phyloP scores from a whole-genome alignment of 2,888 invertebrate species.

The Phortica magna region DNA sequence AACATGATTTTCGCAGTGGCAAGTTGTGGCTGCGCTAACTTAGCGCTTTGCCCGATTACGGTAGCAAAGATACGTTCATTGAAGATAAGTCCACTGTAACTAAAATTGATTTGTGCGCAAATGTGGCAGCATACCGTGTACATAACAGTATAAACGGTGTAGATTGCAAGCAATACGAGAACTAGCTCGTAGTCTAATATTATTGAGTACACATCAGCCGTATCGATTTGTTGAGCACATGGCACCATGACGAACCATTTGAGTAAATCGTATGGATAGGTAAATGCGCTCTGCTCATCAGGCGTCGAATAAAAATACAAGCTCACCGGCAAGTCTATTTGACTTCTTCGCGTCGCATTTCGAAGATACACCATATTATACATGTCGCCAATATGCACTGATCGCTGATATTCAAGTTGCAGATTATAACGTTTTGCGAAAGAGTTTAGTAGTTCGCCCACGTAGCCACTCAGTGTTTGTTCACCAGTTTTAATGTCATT shows the following conservation, averaged over 20 bases:
- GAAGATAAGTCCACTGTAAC: background rate
- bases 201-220: constrained; percentile 2
- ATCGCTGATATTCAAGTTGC: background rate
- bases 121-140: background rate
- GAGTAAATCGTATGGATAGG: constrained; percentile 38
- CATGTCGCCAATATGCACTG: background rate
- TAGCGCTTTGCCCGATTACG: background rate
- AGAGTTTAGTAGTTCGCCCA: background rate
- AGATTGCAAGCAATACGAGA: background rate
- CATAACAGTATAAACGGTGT: background rate
- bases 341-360: background rate
- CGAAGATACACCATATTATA: background rate
- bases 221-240: background rate
- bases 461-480: constrained; percentile 2
- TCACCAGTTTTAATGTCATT: background rate
- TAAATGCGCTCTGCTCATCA: constrained; percentile 11
- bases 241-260: constrained; percentile 38
- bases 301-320: background rate
- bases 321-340: background rate
- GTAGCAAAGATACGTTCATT: background rate
- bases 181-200: background rate
- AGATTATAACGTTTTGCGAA: constrained; percentile 7
- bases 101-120: background rate
- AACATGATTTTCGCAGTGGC: background rate
- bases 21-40: background rate